Evolutionary conservation across 2,797 vertebrate genomes (phyloP).

Genomic region (Epinephelus coioides): DNA sequence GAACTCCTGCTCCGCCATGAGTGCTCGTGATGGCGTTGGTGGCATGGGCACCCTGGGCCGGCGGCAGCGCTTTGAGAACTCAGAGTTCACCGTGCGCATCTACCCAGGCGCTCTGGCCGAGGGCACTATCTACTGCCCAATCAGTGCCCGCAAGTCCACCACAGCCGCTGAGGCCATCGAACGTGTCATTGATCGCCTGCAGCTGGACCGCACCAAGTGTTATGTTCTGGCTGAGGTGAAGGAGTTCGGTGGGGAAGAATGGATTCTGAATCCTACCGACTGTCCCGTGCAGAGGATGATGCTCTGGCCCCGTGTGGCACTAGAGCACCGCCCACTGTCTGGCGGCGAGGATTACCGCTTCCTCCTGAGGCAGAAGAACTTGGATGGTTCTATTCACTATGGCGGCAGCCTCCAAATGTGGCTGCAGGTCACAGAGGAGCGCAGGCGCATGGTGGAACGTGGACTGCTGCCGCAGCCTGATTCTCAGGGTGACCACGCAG

Average conservation of each 20-base stretch:
- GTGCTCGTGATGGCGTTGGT: conserved; percentile 91
- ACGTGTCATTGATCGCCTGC: conserved; percentile 91
- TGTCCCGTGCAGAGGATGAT: conserved; percentile 98
- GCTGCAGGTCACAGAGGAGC: conserved; percentile 95
- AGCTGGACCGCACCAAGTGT: conserved; percentile 93
- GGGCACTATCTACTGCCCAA: conserved; percentile 97
- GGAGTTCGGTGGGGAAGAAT: conserved; percentile 99
- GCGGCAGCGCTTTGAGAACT: conserved; percentile 97
- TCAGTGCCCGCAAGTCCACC: conserved; percentile 93
- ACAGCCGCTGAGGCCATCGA: conserved; percentile 98
- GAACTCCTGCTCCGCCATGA: conserved; percentile 95
- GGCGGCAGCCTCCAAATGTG: conserved; percentile 96
- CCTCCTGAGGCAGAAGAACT: conserved; percentile 95
- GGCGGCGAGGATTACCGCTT: conserved; percentile 97
- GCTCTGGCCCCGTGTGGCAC: conserved; percentile 96
- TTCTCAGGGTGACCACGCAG: conserved; percentile 91
- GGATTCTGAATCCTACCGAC: conserved; percentile 98
- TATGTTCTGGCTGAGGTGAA: conserved; percentile 98
- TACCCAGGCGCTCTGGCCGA: conserved; percentile 95
- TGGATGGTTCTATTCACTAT: conserved; percentile 97
- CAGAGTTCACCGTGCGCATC: conserved; percentile 93
- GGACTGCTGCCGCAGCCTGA: conserved; percentile 95
- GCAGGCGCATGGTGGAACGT: conserved; percentile 93
- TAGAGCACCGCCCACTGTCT: conserved; percentile 91
- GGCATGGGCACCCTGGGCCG: conserved; percentile 82